Conservation (phyloP, 2,797 vertebrate genomes). For the Helarctos malayanus region DNA sequence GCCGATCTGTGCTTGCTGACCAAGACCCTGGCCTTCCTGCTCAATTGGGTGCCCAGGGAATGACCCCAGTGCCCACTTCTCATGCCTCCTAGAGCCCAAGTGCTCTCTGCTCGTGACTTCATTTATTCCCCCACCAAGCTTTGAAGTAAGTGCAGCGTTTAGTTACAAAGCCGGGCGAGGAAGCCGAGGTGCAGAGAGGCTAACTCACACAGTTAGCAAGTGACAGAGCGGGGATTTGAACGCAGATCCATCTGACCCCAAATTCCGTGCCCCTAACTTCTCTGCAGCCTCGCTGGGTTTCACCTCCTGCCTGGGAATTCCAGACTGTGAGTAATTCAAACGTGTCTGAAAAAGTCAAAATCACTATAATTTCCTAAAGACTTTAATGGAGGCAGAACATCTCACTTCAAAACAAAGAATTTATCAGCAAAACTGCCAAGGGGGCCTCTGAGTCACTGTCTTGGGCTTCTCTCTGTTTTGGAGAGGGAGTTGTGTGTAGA, state of each 20-base stretch:
- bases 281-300: background rate
- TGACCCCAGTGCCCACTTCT: background rate
- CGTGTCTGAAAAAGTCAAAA: slow-evolving; percentile 78
- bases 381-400: slow-evolving; percentile 76
- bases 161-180: background rate
- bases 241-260: background rate
- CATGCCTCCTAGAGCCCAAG: background rate
- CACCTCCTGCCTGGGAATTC: slow-evolving; percentile 62
- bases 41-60: rapidly evolving
- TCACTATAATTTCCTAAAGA: slow-evolving; percentile 83
- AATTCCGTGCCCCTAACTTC: background rate
- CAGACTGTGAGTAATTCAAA: slow-evolving; percentile 80
- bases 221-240: background rate
- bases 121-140: too few relatives aligned
- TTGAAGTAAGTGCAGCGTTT: background rate
- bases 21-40: background rate
- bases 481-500: background rate
- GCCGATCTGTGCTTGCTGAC: background rate
- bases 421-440: slow-evolving; percentile 72
- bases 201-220: background rate
- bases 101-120: background rate
- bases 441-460: slow-evolving; percentile 62
- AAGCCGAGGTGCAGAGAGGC: background rate
- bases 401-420: slow-evolving; percentile 78
- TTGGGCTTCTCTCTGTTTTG: slow-evolving; percentile 8